Evolutionary conservation across 2,797 vertebrate species (phyloP), one percentile per base, ranked within the genome.

Genomic region (Ctenopoma multispine): DNA sequence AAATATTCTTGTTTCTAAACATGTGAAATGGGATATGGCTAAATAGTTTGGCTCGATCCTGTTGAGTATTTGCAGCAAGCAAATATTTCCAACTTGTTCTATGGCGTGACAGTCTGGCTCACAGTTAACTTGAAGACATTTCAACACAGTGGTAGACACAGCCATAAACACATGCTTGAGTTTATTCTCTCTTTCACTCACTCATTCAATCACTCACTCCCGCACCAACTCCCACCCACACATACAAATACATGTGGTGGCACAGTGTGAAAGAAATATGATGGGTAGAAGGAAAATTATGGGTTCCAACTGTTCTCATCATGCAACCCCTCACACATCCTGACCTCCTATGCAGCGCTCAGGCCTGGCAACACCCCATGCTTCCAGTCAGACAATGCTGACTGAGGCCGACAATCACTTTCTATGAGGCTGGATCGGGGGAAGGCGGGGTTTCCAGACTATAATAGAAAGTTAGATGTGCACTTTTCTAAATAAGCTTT

Each of bases 231-330:
- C 55, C 36, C 57, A 70, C 53, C 50, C 70, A 44, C 60, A 54
- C 63, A 49, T 66, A 65, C 29, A 63, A 68, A 72, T 51, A 47
- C 64, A 72, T 12, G 54, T 23, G 1, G 58, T 5, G 23, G 50
- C 48, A 13, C 65, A 56, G 68, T 75, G 60, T 55, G 29, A 74
- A 72, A 51, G 44, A 62, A 74, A 70, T 69, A 57, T 59, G 62
- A 64, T 55, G 55, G 73, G 70, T 46, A 47, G 50, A 46, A 57
- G 15, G 63, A 64, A 68, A 80, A 81, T 65, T 67, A 69, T 15
- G n/a, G 63, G 59, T 73, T 77, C 77, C 77, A n/a, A 49, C 84
- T 79, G 87, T 58, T 77, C 63, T 77, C 74, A 82, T 67, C 77
- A 82, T 75, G 57, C 68, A 65, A 38, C 51, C 63, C 51, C 75